These are phyloP conservation scores for Neogale vison DNA, from an alignment of 2,113 vertebrate genomes.

Conservation along the genomic window DNA sequence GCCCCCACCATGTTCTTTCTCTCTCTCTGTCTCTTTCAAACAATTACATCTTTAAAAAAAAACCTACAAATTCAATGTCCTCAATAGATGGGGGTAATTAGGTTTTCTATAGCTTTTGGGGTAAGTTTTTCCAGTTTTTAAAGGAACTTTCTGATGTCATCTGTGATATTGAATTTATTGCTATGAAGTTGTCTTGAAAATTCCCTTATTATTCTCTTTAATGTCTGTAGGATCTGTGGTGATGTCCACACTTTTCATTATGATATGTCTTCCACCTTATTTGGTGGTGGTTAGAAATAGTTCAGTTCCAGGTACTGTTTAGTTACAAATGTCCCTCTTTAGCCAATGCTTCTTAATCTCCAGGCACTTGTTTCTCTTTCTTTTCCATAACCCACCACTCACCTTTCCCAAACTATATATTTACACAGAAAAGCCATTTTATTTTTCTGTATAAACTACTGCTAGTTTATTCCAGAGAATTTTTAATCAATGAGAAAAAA, in stretches of 20 bases:
- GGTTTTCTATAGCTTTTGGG: neutral
- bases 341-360: neutral
- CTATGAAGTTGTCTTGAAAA: neutral
- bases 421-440: neutral
- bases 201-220: neutral
- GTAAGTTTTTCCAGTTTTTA: constrained; percentile 23
- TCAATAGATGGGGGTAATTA: neutral
- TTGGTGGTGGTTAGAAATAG: neutral
- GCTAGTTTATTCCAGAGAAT: neutral
- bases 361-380: neutral
- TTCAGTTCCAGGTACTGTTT: neutral
- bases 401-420: neutral
- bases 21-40: neutral
- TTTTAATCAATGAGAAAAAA: neutral
- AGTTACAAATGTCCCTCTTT: neutral
- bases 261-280: neutral
- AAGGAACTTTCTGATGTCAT: neutral
- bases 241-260: neutral
- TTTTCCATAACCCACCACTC: neutral
- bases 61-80: neutral
- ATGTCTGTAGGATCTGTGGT: neutral
- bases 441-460: neutral
- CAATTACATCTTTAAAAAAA: neutral
- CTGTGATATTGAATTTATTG: neutral
- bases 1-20: neutral